Percentiles rank a stretch among this genome's conserved stretches.
Conservation (phyloP, 2,888 invertebrate species). For the Agelastica alni region DNA sequence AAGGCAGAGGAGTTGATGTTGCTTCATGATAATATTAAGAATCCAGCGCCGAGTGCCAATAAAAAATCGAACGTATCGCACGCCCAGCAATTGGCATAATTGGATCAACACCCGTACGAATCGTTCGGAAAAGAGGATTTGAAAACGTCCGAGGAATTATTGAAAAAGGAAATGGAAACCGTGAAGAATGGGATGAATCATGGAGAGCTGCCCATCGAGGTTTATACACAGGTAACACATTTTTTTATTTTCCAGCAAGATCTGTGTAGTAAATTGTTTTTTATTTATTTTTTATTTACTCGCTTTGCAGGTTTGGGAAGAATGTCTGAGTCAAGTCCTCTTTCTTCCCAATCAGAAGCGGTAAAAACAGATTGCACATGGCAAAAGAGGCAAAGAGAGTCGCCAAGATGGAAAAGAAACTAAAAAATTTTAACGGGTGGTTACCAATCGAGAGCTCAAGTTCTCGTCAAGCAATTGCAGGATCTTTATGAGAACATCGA, state of each 20-base stretch:
- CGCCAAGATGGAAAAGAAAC: slow-evolving; percentile 96
- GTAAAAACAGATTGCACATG: slow-evolving; percentile 95
- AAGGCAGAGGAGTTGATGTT: slow-evolving; percentile 96
- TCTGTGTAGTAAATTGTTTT: too few species aligned
- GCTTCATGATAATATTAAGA: slow-evolving; percentile 84
- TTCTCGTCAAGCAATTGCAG: slow-evolving; percentile 83
- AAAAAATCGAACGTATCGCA: slow-evolving; percentile 65
- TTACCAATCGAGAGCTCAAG: slow-evolving; percentile 78
- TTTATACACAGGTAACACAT: slow-evolving; percentile 71
- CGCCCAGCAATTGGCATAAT: slow-evolving; percentile 76
- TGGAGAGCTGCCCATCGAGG: slow-evolving; percentile 88
- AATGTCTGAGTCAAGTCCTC: slow-evolving; percentile 89
- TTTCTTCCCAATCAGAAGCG: slow-evolving; percentile 76
- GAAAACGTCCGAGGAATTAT: slow-evolving; percentile 65
- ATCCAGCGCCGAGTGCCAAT: slow-evolving; percentile 62
- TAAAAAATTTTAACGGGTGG: slow-evolving; percentile 94
- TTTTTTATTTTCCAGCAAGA: too few species aligned
- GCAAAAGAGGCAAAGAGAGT: slow-evolving; percentile 95
- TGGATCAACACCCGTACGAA: slow-evolving; percentile 86
- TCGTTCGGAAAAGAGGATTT: slow-evolving; percentile 72
- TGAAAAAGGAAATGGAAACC: slow-evolving; percentile 83
- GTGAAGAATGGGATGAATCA: slow-evolving; percentile 95
- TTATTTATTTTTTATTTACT: too few species aligned
- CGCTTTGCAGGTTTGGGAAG: slow-evolving; percentile 80
- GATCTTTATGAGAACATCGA: slow-evolving; percentile 90